phyloP scores from a whole-genome alignment of 1,140 invertebrate genomes.

The Nasonia giraulti region DNA sequence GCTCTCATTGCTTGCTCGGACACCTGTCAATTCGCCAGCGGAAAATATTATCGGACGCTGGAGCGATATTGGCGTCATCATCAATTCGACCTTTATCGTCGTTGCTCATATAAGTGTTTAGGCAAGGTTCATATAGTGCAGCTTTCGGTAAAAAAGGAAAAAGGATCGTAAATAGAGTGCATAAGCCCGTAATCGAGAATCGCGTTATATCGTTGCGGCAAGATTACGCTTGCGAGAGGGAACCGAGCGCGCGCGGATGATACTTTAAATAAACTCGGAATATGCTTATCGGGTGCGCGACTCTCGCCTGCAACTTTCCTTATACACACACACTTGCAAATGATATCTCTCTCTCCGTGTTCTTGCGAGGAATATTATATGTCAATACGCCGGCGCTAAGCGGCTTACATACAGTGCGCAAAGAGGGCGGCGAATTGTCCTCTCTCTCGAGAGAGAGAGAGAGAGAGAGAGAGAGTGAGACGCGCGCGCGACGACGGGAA shows the following conservation, averaged over 20 bases:
- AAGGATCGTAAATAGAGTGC: not conserved
- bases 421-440: constrained; percentile 40
- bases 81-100: too few relatives aligned
- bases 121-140: too few relatives aligned
- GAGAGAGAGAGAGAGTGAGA: constrained; percentile 4
- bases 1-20: constrained; percentile 34
- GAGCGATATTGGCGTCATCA: not conserved
- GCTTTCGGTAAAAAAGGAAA: not conserved
- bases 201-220: constrained; percentile 13
- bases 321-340: constrained; percentile 23
- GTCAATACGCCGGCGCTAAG: constrained; percentile 51
- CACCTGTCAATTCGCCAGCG: constrained; percentile 68
- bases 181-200: not conserved
- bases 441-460: not conserved
- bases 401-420: constrained; percentile 35
- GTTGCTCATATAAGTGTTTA: too few relatives aligned
- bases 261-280: constrained; percentile 54
- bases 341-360: constrained; percentile 33
- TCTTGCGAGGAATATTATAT: constrained; percentile 50
- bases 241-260: constrained; percentile 37
- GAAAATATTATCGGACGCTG: constrained; percentile 59
- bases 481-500: not conserved
- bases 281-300: constrained; percentile 29
- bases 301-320: not conserved
- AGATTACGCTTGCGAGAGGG: constrained; percentile 32